phyloP scores from a whole-genome alignment of 92 coral and sea anemone genomes.

The Porites divaricata region DNA sequence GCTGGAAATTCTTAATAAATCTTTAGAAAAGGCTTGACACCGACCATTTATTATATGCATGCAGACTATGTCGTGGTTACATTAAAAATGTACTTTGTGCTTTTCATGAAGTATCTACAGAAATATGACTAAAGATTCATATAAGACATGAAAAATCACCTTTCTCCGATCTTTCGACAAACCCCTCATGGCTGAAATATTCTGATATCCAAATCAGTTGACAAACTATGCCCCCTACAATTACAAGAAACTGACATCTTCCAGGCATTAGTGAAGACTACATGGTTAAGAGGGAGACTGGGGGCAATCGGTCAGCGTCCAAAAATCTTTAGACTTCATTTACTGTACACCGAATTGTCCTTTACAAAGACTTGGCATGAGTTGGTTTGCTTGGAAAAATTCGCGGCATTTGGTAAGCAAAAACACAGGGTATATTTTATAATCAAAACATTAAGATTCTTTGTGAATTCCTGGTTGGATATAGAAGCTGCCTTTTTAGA shows the following conservation, averaged over 20 bases:
- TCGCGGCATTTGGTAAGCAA: constrained; percentile 28
- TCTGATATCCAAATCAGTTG: constrained; percentile 31
- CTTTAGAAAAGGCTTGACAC: too few relatives aligned
- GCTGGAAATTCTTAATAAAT: too few relatives aligned
- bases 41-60: too few relatives aligned
- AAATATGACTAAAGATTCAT: neutral
- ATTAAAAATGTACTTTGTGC: neutral
- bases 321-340: neutral
- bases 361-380: neutral
- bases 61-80: neutral
- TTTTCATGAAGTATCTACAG: neutral
- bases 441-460: neutral
- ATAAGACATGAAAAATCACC: neutral
- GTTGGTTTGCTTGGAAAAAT: neutral
- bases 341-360: neutral
- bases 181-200: constrained; percentile 17
- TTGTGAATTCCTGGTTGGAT: too few relatives aligned
- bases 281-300: too few relatives aligned
- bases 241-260: constrained; percentile 7
- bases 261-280: constrained; percentile 22
- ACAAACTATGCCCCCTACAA: constrained; percentile 21
- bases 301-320: too few relatives aligned
- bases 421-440: neutral
- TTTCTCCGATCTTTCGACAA: neutral
- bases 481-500: too few relatives aligned